Conservation (phyloP, 2,797 vertebrate genomes). For the Tapirus indicus region DNA sequence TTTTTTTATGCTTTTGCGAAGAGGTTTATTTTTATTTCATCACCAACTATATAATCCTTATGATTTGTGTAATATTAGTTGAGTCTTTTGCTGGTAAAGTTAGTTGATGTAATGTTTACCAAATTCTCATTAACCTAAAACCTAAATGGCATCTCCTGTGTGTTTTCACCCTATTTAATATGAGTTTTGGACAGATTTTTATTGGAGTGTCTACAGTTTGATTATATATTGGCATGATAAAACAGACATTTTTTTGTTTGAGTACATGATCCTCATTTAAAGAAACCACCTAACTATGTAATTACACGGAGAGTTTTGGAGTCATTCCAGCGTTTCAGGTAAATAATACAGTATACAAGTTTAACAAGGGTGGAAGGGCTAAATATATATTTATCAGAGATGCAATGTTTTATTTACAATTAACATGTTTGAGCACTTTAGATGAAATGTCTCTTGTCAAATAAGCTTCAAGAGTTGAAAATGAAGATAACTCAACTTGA, state of each 20-base stretch:
- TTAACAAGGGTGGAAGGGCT: slow-evolving; percentile 7
- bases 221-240: slow-evolving; percentile 67
- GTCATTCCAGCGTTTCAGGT: slow-evolving; percentile 47
- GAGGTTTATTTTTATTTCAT: slow-evolving; percentile 59
- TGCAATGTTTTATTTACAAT: slow-evolving; percentile 54
- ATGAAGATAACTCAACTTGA: slow-evolving; percentile 36
- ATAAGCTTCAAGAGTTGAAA: slow-evolving; percentile 54
- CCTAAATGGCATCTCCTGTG: slow-evolving; percentile 39
- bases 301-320: slow-evolving; percentile 51
- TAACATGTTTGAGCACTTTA: slow-evolving; percentile 2
- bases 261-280: slow-evolving; percentile 54
- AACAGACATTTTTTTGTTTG: slow-evolving; percentile 68
- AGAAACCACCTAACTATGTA: slow-evolving; percentile 69
- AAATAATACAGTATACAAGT: slow-evolving; percentile 44
- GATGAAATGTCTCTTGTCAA: slow-evolving; percentile 55
- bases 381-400: slow-evolving; percentile 58
- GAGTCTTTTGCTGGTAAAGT: slow-evolving; percentile 35
- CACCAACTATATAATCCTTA: slow-evolving; percentile 41
- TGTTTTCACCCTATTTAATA: slow-evolving; percentile 59
- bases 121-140: slow-evolving; percentile 49
- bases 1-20: slow-evolving; percentile 31
- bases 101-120: slow-evolving; percentile 71
- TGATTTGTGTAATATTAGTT: neutral
- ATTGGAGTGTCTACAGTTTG: slow-evolving; percentile 59
- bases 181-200: slow-evolving; percentile 61